These are phyloP conservation scores for Flexamia atlantica DNA, from an alignment of 2,888 invertebrate species.

Conservation along the genomic window DNA sequence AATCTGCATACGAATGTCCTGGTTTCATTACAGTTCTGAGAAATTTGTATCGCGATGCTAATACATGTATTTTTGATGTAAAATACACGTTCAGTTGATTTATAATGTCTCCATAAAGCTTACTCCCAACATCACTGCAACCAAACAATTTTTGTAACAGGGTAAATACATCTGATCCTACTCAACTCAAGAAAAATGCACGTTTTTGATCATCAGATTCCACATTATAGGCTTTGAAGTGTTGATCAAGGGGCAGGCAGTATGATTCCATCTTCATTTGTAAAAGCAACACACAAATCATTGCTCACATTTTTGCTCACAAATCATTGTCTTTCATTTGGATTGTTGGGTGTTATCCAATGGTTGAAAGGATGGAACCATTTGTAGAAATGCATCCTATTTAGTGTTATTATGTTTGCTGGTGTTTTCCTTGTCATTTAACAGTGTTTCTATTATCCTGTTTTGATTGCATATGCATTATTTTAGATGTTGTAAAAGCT, in stretches of 20 bases:
- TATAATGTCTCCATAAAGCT: not conserved
- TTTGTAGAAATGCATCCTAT: not conserved
- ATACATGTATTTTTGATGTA: not conserved
- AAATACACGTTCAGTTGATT: not conserved
- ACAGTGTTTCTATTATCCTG: conserved; percentile 6
- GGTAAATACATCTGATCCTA: not conserved
- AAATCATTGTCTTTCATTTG: no score
- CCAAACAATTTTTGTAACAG: conserved; percentile 2
- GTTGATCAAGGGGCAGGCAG: not conserved
- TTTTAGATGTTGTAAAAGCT: no score
- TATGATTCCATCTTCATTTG: not conserved
- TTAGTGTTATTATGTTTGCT: not conserved
- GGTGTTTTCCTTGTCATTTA: not conserved
- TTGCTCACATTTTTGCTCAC: no score
- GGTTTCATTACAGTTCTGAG: no score
- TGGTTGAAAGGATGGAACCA: not conserved
- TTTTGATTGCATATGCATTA: not conserved
- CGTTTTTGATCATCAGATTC: no score
- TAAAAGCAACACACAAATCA: no score
- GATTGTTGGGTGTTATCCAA: no score
- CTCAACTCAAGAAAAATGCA: not conserved
- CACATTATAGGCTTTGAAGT: no score
- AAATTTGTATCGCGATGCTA: not conserved
- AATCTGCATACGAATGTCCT: not conserved
- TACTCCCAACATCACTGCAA: not conserved